These are phyloP conservation scores for Troglohyphantes excavatus DNA, from an alignment of 2,888 invertebrate species.

Conservation along the genomic window DNA sequence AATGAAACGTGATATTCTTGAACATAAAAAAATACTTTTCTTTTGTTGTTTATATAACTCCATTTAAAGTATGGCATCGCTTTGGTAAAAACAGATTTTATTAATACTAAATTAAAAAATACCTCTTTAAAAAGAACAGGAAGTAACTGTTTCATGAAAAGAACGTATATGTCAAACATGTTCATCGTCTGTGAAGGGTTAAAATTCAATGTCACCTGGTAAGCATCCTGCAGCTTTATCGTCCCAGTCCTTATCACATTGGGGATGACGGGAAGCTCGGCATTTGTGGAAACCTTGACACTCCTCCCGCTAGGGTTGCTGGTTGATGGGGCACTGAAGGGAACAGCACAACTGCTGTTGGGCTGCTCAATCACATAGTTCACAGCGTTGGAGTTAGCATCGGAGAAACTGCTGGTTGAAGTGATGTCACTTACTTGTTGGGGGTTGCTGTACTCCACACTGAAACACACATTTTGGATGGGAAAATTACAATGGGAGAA, in stretches of 20 bases:
- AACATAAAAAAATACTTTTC: too few species aligned
- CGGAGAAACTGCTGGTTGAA: constrained; percentile 76
- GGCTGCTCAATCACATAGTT: constrained; percentile 63
- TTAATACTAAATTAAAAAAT: too few species aligned
- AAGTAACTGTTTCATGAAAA: too few species aligned
- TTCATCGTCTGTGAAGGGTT: too few species aligned
- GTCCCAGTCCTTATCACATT: constrained; percentile 87
- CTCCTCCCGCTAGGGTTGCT: constrained; percentile 31
- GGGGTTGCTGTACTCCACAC: constrained; percentile 74
- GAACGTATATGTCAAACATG: too few species aligned
- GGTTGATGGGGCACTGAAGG: constrained; percentile 33
- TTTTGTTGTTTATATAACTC: too few species aligned
- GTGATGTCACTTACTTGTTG: constrained; percentile 79
- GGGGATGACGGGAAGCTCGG: constrained; percentile 72
- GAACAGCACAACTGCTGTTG: constrained; percentile 46
- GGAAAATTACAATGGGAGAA: too few species aligned
- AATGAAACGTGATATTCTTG: background rate
- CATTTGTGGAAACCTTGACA: constrained; percentile 20
- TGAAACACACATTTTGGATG: constrained; percentile 10
- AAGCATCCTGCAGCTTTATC: constrained; percentile 87
- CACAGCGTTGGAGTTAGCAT: constrained; percentile 52
- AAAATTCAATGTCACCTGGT: constrained; percentile 83
- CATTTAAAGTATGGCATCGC: too few species aligned
- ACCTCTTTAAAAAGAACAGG: too few species aligned
- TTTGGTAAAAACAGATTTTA: too few species aligned